Percentiles rank a stretch among this genome's conserved stretches.
phyloP scores from a whole-genome alignment of 2,797 vertebrate species.

The Sarcophilus harrisii region DNA sequence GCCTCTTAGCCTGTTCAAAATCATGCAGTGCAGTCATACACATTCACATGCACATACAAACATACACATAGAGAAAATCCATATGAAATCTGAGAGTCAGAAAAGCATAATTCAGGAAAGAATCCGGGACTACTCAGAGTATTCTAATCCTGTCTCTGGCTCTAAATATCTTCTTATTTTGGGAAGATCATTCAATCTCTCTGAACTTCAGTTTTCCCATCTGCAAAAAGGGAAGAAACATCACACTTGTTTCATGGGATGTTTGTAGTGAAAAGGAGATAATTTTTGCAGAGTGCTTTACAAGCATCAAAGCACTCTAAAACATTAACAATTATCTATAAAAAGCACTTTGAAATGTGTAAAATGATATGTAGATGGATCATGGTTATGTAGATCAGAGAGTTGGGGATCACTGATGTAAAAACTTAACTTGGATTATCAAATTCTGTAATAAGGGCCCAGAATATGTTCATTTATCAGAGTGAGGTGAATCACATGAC shows the following conservation, averaged over 20 bases:
- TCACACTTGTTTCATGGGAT: background rate
- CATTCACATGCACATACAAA: background rate
- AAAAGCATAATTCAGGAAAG: background rate
- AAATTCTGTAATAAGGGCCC: background rate
- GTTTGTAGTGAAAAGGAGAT: background rate
- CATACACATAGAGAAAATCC: background rate
- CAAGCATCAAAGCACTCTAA: background rate
- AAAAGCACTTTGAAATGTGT: background rate
- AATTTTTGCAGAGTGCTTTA: background rate
- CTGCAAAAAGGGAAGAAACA: background rate
- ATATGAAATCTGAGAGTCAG: background rate
- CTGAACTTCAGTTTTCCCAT: background rate
- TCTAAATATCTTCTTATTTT: background rate
- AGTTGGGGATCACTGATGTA: constrained; percentile 5
- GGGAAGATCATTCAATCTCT: background rate
- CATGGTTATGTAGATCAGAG: background rate
- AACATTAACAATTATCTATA: background rate
- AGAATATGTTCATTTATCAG: constrained; percentile 5
- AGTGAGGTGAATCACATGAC: background rate
- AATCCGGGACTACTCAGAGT: background rate
- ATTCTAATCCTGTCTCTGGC: background rate
- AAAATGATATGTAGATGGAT: background rate
- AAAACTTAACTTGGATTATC: constrained; percentile 2
- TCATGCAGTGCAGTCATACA: background rate
- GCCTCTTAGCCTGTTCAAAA: background rate